phyloP scores from a whole-genome alignment of 2,113 vertebrate species.

The Thalassoma bifasciatum region DNA sequence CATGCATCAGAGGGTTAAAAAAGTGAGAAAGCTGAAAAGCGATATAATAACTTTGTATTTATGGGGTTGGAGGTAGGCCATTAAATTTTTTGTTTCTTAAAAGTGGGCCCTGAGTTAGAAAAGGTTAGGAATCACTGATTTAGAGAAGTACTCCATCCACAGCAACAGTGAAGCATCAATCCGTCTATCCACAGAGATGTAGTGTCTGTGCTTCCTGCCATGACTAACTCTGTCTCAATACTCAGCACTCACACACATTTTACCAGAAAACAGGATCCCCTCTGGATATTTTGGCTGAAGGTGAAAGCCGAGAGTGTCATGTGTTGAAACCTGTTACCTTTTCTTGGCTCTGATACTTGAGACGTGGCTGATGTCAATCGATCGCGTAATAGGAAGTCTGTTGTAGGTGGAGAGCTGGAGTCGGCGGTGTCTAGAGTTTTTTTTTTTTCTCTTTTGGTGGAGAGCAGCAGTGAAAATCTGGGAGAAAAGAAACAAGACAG shows the following conservation, averaged over 20 bases:
- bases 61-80: no score
- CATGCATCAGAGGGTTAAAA: no score
- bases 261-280: conserved; percentile 6
- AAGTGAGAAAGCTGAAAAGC: no score
- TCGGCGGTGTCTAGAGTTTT: conserved; percentile 21
- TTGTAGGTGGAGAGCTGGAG: conserved; percentile 37
- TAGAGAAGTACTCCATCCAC: neutral
- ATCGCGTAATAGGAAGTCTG: conserved; percentile 38
- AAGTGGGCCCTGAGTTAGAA: no score
- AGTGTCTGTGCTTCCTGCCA: neutral
- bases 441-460: conserved; percentile 15
- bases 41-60: no score
- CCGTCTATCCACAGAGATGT: neutral
- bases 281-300: conserved; percentile 39
- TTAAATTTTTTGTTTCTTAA: no score
- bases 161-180: neutral
- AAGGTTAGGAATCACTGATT: neutral
- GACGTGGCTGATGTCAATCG: conserved; percentile 51
- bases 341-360: neutral
- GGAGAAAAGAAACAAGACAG: conserved; percentile 44
- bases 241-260: conserved; percentile 17
- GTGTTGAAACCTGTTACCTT: conserved; percentile 54
- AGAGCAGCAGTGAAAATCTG: conserved; percentile 26
- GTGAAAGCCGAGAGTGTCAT: conserved; percentile 28
- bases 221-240: conserved; percentile 40